Evolutionary conservation across 2,888 invertebrate genomes (phyloP).

Genomic region (Coronaproctus castanopsis): DNA sequence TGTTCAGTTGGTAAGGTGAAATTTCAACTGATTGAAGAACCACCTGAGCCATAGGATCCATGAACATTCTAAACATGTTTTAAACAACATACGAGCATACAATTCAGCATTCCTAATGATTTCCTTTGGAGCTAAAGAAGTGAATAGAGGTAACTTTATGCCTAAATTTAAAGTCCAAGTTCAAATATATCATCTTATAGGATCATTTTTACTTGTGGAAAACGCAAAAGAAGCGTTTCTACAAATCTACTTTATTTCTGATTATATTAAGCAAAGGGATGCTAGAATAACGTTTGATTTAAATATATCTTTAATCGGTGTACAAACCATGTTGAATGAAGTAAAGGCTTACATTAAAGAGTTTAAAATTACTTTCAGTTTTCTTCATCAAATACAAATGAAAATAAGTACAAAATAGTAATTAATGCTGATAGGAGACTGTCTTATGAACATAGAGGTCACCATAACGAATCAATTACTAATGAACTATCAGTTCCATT

Average conservation of each 20-base stretch:
- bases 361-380: constrained; percentile 10
- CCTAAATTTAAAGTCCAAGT: constrained; percentile 18
- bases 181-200: constrained; percentile 18
- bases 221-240: constrained; percentile 17
- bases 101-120: no score
- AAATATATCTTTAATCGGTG: constrained; percentile 5
- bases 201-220: constrained; percentile 15
- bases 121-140: constrained; percentile 13
- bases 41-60: constrained; percentile 11
- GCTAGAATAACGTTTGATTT: constrained; percentile 1
- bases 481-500: neutral
- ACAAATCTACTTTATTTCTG: constrained; percentile 17
- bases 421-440: neutral
- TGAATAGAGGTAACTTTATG: constrained; percentile 10
- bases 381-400: neutral
- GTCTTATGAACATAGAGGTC: neutral
- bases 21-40: constrained; percentile 3
- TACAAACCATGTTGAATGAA: constrained; percentile 12
- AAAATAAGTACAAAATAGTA: neutral
- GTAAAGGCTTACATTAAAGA: constrained; percentile 9
- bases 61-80: constrained; percentile 10
- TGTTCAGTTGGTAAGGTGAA: constrained; percentile 13
- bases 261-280: constrained; percentile 7
- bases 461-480: neutral
- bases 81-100: constrained; percentile 7